Evolutionary conservation across 2,113 vertebrate species (phyloP).

Genomic region (Mus pahari): DNA sequence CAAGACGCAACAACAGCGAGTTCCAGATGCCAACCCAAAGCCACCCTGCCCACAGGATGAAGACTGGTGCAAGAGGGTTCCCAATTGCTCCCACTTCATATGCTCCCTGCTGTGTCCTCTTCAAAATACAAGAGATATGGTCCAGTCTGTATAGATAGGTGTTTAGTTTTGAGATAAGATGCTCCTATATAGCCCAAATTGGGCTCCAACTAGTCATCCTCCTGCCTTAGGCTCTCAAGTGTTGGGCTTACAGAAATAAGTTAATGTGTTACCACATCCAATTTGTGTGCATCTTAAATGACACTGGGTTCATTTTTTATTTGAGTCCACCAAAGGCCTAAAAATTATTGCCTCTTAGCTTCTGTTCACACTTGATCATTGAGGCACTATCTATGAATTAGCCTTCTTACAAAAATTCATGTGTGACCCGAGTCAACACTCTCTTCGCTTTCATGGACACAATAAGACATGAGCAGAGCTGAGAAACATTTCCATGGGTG

Average conservation of each 20-base stretch:
- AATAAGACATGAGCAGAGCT: background rate
- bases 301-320: background rate
- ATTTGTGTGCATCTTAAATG: background rate
- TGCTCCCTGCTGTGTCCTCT: background rate
- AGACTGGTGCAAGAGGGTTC: background rate
- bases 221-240: too few relatives aligned
- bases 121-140: background rate
- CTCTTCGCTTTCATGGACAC: background rate
- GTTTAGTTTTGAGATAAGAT: background rate
- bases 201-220: too few relatives aligned
- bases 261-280: background rate
- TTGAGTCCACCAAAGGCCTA: background rate
- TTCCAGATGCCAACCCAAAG: background rate
- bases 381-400: constrained; percentile 2
- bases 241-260: background rate
- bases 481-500: background rate
- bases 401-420: background rate
- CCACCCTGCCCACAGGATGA: background rate
- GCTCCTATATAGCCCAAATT: background rate
- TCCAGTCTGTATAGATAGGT: background rate
- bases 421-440: background rate
- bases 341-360: background rate
- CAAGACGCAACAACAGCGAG: background rate
- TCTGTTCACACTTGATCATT: background rate
- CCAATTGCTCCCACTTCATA: background rate